Percentiles rank a stretch among this genome's conserved stretches.
These are phyloP conservation scores for Hydroisotoma schaefferi DNA, from an alignment of 2,888 invertebrate species.

Conservation along the genomic window DNA sequence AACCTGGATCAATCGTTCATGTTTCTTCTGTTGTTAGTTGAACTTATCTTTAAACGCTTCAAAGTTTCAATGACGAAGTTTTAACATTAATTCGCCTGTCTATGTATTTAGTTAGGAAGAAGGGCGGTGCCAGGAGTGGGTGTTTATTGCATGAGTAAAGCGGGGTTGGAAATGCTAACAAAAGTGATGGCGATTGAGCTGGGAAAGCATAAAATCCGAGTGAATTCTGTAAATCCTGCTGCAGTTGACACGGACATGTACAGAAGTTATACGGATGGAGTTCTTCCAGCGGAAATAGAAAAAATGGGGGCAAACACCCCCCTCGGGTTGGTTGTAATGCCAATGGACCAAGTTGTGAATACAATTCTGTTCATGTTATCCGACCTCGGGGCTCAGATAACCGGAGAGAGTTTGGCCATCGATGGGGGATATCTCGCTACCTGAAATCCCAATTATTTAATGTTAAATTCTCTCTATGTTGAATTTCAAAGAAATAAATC, in stretches of 20 bases:
- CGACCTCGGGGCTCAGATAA: constrained; percentile 55
- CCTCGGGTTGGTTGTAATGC: constrained; percentile 54
- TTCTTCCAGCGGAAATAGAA: too few species aligned
- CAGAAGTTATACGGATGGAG: too few species aligned
- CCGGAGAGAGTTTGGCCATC: constrained; percentile 53
- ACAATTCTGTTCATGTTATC: constrained; percentile 55
- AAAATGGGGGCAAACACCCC: constrained; percentile 55
- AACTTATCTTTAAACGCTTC: neutral
- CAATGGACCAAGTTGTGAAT: constrained; percentile 54
- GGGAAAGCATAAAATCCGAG: constrained; percentile 50
- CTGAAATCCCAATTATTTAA: too few species aligned
- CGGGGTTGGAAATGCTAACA: constrained; percentile 56
- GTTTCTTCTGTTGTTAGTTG: constrained; percentile 53
- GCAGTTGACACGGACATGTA: constrained; percentile 57
- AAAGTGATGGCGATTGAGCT: constrained; percentile 56
- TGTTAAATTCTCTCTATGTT: too few species aligned
- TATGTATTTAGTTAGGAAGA: constrained; percentile 48
- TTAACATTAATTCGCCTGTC: too few species aligned
- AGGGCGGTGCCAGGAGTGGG: constrained; percentile 51
- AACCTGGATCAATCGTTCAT: constrained; percentile 55
- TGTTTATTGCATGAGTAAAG: constrained; percentile 55
- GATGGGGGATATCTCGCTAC: constrained; percentile 55
- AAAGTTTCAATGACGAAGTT: neutral
- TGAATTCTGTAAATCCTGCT: constrained; percentile 58
- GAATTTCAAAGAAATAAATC: too few species aligned